Evolutionary conservation across 2,797 vertebrate species (phyloP).

Genomic region (Crenichthys baileyi): DNA sequence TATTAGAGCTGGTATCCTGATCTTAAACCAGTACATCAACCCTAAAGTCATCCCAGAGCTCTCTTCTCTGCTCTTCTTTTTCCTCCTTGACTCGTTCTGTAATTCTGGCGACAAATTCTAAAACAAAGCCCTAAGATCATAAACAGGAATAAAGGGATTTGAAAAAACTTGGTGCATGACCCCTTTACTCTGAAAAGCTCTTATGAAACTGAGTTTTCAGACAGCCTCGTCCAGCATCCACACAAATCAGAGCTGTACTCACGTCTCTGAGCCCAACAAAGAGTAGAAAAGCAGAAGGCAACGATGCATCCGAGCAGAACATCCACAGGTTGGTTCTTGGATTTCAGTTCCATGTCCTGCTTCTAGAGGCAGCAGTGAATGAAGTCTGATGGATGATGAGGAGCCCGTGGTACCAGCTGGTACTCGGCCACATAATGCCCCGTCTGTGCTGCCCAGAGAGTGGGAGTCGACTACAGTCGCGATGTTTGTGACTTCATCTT

Average conservation of each 20-base stretch:
- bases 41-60: no score
- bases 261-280: slow-evolving; percentile 74
- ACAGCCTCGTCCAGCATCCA: slow-evolving; percentile 2
- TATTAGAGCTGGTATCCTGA: background rate
- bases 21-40: background rate
- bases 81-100: background rate
- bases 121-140: background rate
- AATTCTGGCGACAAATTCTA: background rate
- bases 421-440: slow-evolving; percentile 82
- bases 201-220: background rate
- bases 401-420: slow-evolving; percentile 84
- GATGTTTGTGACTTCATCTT: slow-evolving; percentile 85
- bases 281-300: slow-evolving; percentile 47
- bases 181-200: background rate
- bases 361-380: slow-evolving; percentile 68
- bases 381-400: slow-evolving; percentile 75
- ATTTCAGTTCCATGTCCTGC: slow-evolving; percentile 79
- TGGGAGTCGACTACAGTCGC: slow-evolving; percentile 82
- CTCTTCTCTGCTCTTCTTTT: no score
- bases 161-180: background rate
- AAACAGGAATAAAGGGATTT: background rate
- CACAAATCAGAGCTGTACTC: slow-evolving; percentile 61
- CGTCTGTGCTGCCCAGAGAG: slow-evolving; percentile 78
- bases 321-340: slow-evolving; percentile 60
- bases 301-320: slow-evolving; percentile 61